A percentile compares a stretch with the other conserved stretches of the same genome.
These are phyloP conservation scores for Germaria angustata DNA, from an alignment of 2,888 invertebrate genomes.

Conservation along the genomic window DNA sequence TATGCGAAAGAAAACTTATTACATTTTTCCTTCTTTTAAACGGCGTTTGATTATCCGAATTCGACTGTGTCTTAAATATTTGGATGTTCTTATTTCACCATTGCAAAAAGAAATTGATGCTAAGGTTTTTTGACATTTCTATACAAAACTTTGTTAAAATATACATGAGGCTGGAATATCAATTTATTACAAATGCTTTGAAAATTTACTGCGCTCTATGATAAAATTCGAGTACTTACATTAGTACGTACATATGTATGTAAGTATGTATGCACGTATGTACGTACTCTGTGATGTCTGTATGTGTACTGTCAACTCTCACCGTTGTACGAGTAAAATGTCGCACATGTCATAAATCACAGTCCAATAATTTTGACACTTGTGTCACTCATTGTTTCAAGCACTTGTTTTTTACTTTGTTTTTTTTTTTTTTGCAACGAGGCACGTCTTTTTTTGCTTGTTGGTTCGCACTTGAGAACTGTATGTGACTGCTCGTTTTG, in stretches of 20 bases:
- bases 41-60: too few species aligned
- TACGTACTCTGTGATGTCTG: neutral
- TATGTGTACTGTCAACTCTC: neutral
- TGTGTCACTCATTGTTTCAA: conserved; percentile 56
- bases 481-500: conserved; percentile 38
- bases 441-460: conserved; percentile 34
- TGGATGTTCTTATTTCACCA: too few species aligned
- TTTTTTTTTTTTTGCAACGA: conserved; percentile 8
- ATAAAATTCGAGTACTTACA: too few species aligned
- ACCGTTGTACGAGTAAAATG: conserved; percentile 53
- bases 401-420: conserved; percentile 45
- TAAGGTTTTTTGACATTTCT: too few species aligned
- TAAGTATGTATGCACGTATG: neutral
- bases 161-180: too few species aligned
- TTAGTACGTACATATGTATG: neutral
- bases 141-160: too few species aligned
- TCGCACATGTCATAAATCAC: conserved; percentile 62
- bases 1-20: too few species aligned
- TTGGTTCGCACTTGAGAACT: conserved; percentile 24
- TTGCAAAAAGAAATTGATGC: too few species aligned
- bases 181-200: too few species aligned
- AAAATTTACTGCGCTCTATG: too few species aligned
- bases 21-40: too few species aligned
- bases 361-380: conserved; percentile 65
- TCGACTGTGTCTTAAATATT: too few species aligned